phyloP scores from a whole-genome alignment of 2,888 invertebrate genomes.

The Cheiracanthium punctorium region DNA sequence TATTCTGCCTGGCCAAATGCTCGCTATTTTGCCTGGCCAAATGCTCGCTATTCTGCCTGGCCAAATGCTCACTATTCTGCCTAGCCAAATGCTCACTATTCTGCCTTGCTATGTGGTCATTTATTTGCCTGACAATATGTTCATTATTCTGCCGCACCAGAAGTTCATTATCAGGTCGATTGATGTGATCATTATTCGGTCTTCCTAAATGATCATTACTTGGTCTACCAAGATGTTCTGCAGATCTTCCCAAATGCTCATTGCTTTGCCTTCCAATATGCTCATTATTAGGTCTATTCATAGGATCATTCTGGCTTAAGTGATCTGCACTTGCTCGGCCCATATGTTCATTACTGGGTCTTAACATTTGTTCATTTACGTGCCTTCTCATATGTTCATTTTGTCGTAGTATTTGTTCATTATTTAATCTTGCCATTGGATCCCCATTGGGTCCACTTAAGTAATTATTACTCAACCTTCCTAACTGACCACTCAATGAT shows the following conservation, averaged over 20 bases:
- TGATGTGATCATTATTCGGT: slow-evolving; percentile 43
- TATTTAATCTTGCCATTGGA: slow-evolving; percentile 41
- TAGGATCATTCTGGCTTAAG: slow-evolving; percentile 40
- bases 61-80: slow-evolving; percentile 40
- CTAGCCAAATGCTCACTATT: slow-evolving; percentile 29
- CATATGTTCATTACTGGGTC: slow-evolving; percentile 37
- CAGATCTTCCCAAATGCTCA: slow-evolving; percentile 53
- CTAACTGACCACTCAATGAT: slow-evolving; percentile 58
- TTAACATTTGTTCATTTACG: slow-evolving; percentile 59
- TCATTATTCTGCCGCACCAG: slow-evolving; percentile 48
- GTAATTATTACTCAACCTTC: slow-evolving; percentile 57
- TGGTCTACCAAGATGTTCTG: slow-evolving; percentile 43
- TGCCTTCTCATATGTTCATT: slow-evolving; percentile 62
- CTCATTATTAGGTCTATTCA: slow-evolving; percentile 40
- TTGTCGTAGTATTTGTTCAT: slow-evolving; percentile 48
- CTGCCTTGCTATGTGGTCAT: slow-evolving; percentile 39
- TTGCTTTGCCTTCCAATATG: slow-evolving; percentile 42
- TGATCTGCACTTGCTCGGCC: slow-evolving; percentile 35
- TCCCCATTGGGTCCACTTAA: slow-evolving; percentile 48
- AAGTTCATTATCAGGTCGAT: slow-evolving; percentile 40
- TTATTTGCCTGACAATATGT: slow-evolving; percentile 24
- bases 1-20: slow-evolving; percentile 23
- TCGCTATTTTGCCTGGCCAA: slow-evolving; percentile 26
- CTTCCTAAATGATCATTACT: slow-evolving; percentile 33
- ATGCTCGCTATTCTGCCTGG: slow-evolving; percentile 33